Base-by-base conservation (phyloP, 2,797 vertebrate genomes). In the Hemibagrus guttatus region DNA sequence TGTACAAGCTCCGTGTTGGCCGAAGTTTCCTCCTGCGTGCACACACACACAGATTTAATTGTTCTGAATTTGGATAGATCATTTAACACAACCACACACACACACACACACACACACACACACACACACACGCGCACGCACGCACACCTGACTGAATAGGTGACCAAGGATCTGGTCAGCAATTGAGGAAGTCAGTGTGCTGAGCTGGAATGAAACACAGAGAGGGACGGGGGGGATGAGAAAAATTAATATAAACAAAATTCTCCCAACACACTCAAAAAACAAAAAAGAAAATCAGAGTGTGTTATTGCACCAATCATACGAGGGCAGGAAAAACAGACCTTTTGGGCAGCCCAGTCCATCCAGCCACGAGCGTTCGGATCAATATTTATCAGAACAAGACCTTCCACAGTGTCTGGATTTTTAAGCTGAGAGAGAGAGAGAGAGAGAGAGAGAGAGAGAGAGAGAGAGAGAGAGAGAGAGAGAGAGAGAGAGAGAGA, bases 271-370 rank as follows among this genome's bases (percentile, higher is more conserved):
- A 64, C 9, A 17, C 6, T 1, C 39, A 28, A 58, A 2, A 71
- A 14, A 74, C 1, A 76, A 88, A 56, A 66, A 66, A 49, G 13
- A 82, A 16, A 46, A 12, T 8, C 11, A n/a, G 21, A 26, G 23
- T 0, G 0, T 49, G 8, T 28, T 71, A 42, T 58, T 72, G 23
- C 46, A 59, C 7, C 14, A 58, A 46, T 19, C 14, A 0, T 8
- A 85, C 68, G n/a, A 88, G 79, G 72, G 46, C 49, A 49, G 14
- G 74, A 14, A 5, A 59, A 26, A 75, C 1, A 1, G 86, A 97
- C 97, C 96, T 97, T 98, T 88, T 98, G 97, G 80, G 97, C 97
- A 2, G 97, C 97, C 97, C 97, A 98, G 89, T 98, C 97, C 89
- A 98, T 97, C 97, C 97, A 98, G 35, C 97, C 97, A 83, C 96